A percentile compares a stretch with the other conserved stretches of the same genome.
These are phyloP conservation scores for Limnothrissa miodon DNA, from an alignment of 2,113 vertebrate genomes.

Conservation along the genomic window DNA sequence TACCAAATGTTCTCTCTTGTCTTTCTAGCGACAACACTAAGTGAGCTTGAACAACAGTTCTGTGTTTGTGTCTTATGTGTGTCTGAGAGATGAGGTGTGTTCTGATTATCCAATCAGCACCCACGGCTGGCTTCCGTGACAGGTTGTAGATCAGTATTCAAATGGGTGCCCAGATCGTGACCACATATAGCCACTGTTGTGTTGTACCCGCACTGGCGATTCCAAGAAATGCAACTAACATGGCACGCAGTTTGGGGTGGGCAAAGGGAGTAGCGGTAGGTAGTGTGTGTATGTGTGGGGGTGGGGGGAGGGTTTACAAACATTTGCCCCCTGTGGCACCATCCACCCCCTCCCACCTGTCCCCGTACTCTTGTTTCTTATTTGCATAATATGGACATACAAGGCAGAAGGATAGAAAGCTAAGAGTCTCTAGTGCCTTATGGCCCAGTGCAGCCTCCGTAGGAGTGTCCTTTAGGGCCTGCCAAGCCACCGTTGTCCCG, in stretches of 20 bases:
- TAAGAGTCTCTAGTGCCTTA: background rate
- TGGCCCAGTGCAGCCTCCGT: constrained; percentile 8
- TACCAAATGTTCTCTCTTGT: too few species aligned
- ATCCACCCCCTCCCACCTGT: background rate
- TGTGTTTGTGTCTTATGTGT: too few species aligned
- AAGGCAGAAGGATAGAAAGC: background rate
- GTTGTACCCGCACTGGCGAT: background rate
- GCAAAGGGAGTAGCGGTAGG: too few species aligned
- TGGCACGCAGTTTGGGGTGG: background rate
- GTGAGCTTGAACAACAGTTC: too few species aligned
- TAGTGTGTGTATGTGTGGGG: background rate
- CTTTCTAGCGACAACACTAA: too few species aligned
- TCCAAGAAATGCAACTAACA: background rate
- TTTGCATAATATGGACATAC: background rate
- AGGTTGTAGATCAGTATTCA: background rate
- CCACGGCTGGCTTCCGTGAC: background rate
- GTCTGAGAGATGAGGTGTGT: background rate
- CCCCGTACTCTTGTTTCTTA: background rate
- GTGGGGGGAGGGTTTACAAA: background rate
- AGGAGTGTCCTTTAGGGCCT: background rate
- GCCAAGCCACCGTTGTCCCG: background rate
- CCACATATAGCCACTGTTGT: background rate
- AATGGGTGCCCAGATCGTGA: background rate
- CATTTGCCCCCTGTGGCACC: background rate
- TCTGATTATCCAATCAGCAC: constrained; percentile 1